Conservation (phyloP, 2,888 invertebrate genomes). For the Osedax frankpressi region DNA sequence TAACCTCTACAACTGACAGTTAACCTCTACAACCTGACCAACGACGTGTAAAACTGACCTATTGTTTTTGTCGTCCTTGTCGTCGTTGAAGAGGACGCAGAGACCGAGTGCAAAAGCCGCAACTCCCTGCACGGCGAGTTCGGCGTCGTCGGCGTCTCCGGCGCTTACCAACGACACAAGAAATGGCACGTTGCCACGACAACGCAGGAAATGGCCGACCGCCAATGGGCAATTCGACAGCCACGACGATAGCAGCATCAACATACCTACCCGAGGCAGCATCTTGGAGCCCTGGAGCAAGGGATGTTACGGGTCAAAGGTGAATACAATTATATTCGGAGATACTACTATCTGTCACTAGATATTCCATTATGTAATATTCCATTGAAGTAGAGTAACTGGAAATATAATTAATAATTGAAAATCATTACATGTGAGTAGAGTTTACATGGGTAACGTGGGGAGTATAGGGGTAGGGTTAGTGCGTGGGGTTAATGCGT, state of each 20-base stretch:
- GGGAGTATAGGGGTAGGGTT: no score
- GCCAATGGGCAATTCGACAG: conserved; percentile 68
- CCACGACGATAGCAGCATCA: conserved; percentile 83
- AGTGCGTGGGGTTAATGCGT: no score
- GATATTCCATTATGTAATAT: background rate
- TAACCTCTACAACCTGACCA: no score
- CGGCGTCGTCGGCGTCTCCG: conserved; percentile 79
- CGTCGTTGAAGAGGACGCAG: conserved; percentile 54
- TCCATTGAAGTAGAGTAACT: background rate
- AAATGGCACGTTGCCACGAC: conserved; percentile 67
- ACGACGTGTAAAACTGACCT: conserved; percentile 21
- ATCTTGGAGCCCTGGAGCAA: conserved; percentile 55
- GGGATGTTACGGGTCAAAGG: background rate
- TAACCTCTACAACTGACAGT: no score
- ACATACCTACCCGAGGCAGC: conserved; percentile 71
- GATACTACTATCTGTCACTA: no score
- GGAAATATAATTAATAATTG: background rate
- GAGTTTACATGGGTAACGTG: no score
- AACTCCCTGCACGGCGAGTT: conserved; percentile 71
- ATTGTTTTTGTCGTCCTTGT: conserved; percentile 34
- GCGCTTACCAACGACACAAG: conserved; percentile 48
- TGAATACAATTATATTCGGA: no score
- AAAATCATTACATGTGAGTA: background rate
- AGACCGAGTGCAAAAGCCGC: conserved; percentile 84
- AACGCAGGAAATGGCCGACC: conserved; percentile 63